Evolutionary conservation across 2,113 vertebrate genomes (phyloP).

Genomic region (Thamnaconus septentrionalis): DNA sequence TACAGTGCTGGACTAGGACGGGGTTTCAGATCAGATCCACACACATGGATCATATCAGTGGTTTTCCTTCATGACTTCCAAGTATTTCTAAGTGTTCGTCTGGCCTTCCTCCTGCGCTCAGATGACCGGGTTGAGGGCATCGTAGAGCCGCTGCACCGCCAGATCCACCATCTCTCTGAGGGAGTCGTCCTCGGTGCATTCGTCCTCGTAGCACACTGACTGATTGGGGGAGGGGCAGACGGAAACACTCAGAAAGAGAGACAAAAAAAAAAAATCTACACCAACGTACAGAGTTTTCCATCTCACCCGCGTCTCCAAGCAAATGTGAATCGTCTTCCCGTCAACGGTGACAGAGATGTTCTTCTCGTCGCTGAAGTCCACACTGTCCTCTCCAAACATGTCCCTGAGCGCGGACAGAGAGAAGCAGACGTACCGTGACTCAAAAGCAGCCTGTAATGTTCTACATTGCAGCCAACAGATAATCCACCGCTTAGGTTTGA

Average conservation of each 20-base stretch:
- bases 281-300: not conserved
- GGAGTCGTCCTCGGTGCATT: constrained; percentile 84
- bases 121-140: constrained; percentile 83
- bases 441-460: not conserved
- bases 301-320: constrained; percentile 88
- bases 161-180: constrained; percentile 91
- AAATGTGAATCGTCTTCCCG: constrained; percentile 80
- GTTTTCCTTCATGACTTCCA: not conserved
- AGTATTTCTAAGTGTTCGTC: not conserved
- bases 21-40: too few species aligned
- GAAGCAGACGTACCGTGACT: not conserved
- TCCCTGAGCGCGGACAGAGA: constrained; percentile 72
- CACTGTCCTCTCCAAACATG: constrained; percentile 94
- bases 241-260: not conserved
- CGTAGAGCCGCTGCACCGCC: constrained; percentile 89
- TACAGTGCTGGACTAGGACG: too few species aligned
- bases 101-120: constrained; percentile 48
- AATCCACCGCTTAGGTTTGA: not conserved
- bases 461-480: not conserved
- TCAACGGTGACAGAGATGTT: constrained; percentile 85
- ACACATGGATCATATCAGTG: too few species aligned
- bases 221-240: constrained; percentile 50
- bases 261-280: not conserved
- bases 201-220: constrained; percentile 79
- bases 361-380: constrained; percentile 81